Evolutionary conservation across 92 coral and sea anemone genomes (phyloP), one percentile per base, ranked within the genome.

Genomic region (Diadumene lineata): DNA sequence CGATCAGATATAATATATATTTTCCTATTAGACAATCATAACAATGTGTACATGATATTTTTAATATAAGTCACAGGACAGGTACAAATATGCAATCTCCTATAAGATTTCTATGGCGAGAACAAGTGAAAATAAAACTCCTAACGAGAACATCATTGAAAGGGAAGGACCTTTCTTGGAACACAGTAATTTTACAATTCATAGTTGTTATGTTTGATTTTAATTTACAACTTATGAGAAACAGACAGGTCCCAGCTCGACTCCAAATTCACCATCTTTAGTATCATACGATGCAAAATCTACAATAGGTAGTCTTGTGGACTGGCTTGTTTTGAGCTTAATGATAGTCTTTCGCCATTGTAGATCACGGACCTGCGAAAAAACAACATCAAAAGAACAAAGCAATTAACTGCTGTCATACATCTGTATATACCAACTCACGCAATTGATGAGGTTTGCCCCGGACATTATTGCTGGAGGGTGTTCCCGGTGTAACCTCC

Each of bases 241-340:
- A 61, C 98, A 94, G 43, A 94, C 97, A 56, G 92, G 88, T 43
- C 98, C 97, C 34, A 94, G 84, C 73, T 94, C 98, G 23, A 89
- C 86, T 30, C 91, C 93, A 62, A 94, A 85, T 76, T 88, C 92
- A 58, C 97, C 97, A 2, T 88, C 88, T 61, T 74, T 69, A 66
- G 86, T 77, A 77, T 92, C 97, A 34, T 80, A 79, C 19, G 90
- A 68, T 19, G 90, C 96, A 76, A 92, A 79, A 82, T 92, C 97
- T 31, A 92, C 88, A 50, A 94, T 73, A 30, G 98, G 98, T 56
- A 94, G 78, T 31, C 97, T 88, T 21, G 90, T 81, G 26, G 97
- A 87, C 69, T 92, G 87, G 38, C 53, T 83, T 51, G 94, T 85
- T 30, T 77, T 70, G 28, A 94, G 71, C 73, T 87, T 79, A 33